Evolutionary conservation across 2,888 invertebrate species (phyloP).

Genomic region (Apoda limacodes): DNA sequence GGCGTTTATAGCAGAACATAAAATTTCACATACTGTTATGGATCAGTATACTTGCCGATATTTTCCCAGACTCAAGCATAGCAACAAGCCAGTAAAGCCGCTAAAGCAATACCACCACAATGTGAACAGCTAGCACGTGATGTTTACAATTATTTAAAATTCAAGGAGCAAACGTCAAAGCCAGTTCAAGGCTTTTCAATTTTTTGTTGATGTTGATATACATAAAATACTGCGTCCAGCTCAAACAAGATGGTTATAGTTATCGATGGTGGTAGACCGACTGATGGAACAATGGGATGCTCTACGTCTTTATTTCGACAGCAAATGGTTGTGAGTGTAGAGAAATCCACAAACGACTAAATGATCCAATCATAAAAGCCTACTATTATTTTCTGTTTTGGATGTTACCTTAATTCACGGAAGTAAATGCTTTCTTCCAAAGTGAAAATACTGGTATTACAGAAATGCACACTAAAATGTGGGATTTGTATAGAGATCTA

Average conservation of each 20-base stretch:
- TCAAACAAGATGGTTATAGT: conserved; percentile 22
- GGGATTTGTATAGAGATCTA: conserved; percentile 4
- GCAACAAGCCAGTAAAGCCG: conserved; percentile 13
- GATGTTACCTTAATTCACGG: conserved; percentile 13
- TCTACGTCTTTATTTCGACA: conserved; percentile 14
- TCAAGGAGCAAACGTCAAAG: conserved; percentile 7
- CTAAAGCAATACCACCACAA: conserved; percentile 13
- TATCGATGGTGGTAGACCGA: conserved; percentile 21
- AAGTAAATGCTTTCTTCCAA: conserved; percentile 6
- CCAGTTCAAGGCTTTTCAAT: conserved; percentile 12
- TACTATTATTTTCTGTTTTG: conserved; percentile 12
- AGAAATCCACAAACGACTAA: conserved; percentile 5
- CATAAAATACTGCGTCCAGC: conserved; percentile 19
- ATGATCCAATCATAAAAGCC: conserved; percentile 6
- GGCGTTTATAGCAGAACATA: conserved; percentile 16
- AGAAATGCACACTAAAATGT: conserved; percentile 1
- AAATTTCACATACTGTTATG: conserved; percentile 12
- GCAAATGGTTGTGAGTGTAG: conserved; percentile 9
- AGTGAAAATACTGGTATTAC: conserved; percentile 6
- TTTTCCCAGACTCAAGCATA: conserved; percentile 13
- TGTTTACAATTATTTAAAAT: conserved; percentile 9
- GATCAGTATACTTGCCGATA: conserved; percentile 13
- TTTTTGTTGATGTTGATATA: conserved; percentile 12
- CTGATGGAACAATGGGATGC: conserved; percentile 27
- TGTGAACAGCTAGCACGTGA: conserved; percentile 15